Base-by-base conservation (phyloP, 2,888 invertebrate genomes). In the Perizoma affinitatum region DNA sequence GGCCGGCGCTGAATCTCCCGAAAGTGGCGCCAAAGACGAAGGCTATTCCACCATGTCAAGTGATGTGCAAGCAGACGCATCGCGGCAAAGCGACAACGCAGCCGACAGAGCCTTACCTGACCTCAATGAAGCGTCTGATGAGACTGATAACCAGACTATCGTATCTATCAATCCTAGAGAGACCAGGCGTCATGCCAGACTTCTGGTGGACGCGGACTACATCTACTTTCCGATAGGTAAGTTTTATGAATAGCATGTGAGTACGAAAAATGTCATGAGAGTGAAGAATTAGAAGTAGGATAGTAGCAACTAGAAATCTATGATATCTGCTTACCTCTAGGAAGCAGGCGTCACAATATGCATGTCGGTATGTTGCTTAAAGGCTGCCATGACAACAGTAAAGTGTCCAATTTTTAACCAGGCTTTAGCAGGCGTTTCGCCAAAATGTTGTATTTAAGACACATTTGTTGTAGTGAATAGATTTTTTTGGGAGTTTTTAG, bases 31-130 rank as follows among this genome's bases (percentile, higher is more conserved):
- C 69, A 94, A 96, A 70, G 96, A 96, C 88, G 96, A 96, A 81
- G 96, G 96, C 11, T 96, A 96, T 84, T 96, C 96, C 62, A 96
- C 96, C 5, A 96, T 96, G 96, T 96, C 96, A 8, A 96, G 96
- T 66, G 96, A 96, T 79, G 96, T 96, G 0, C 96, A 96, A 82
- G 95, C 95, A 0, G 96, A 96, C 74, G 94, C 95, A 1, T 94
- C 94, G 0, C 75, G 93, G 33, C 93, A 93, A 47, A 94, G 94
- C 61, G 94, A 94, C 73, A 89, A 93, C 66, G 91, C 90, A 0
- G 88, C 87, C 0, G 90, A 93, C 66, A 82, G 94, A 61, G 94
- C 94, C 6, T 82, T 96, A 6, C 96, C 96, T 66, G 96, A 96
- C 77, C 92, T 96, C 40, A 95, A 96, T 80, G 96, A 96, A 76